Evolutionary conservation across 2,888 invertebrate species (phyloP).

Genomic region (Torymus tubicola): DNA sequence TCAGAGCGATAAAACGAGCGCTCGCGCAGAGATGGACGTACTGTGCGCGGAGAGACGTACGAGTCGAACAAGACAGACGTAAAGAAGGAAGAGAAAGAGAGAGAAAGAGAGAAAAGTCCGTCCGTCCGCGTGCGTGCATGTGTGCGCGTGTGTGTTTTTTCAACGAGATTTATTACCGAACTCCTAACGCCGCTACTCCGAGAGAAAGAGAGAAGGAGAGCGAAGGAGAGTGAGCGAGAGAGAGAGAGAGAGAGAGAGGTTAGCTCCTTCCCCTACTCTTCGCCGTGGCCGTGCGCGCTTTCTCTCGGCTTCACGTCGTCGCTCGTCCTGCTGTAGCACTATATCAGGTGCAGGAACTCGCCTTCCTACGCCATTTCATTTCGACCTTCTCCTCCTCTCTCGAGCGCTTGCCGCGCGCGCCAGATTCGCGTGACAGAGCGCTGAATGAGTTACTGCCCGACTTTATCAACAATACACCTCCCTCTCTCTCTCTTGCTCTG

Average conservation of each 20-base stretch:
- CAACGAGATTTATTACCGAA: slow-evolving; percentile 75
- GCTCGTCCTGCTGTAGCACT: slow-evolving; percentile 61
- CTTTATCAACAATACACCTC: slow-evolving; percentile 58
- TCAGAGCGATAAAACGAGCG: slow-evolving; percentile 33
- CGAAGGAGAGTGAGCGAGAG: slow-evolving; percentile 25
- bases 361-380: slow-evolving; percentile 61
- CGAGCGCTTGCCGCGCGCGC: slow-evolving; percentile 41
- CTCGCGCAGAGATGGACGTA: slow-evolving; percentile 46
- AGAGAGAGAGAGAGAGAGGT: slow-evolving; percentile 48
- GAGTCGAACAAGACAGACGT: slow-evolving; percentile 64
- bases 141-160: slow-evolving; percentile 70
- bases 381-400: slow-evolving; percentile 60
- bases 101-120: too few relatives aligned
- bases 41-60: slow-evolving; percentile 61
- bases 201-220: slow-evolving; percentile 29
- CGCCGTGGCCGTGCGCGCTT: slow-evolving; percentile 38
- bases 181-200: slow-evolving; percentile 61
- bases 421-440: slow-evolving; percentile 60
- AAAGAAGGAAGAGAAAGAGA: slow-evolving; percentile 41
- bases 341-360: slow-evolving; percentile 61
- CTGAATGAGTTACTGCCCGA: slow-evolving; percentile 60
- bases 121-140: slow-evolving; percentile 34
- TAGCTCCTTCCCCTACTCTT: slow-evolving; percentile 11
- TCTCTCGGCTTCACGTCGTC: slow-evolving; percentile 64
- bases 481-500: slow-evolving; percentile 47